Percentiles rank a stretch among this genome's conserved stretches.
Evolutionary conservation across 1,140 invertebrate species (phyloP).

Genomic region (Reticulitermes speratus): DNA sequence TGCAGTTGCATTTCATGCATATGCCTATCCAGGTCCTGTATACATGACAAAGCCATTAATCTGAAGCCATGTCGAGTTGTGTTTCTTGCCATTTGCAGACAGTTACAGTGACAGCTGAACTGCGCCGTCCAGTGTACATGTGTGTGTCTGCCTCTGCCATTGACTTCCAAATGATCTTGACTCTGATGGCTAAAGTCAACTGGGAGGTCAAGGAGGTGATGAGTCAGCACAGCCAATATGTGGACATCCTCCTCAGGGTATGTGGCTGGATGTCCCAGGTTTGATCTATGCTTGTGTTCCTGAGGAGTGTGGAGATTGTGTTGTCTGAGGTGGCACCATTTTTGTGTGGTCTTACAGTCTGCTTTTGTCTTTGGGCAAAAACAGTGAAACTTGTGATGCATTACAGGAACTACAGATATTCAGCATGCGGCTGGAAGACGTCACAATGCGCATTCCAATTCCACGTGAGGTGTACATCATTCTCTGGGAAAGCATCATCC

Average conservation of each 20-base stretch:
- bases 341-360: too few relatives aligned
- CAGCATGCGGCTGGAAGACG: conserved; percentile 69
- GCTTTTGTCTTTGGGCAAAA: too few relatives aligned
- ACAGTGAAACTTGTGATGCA: too few relatives aligned
- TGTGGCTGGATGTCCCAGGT: conserved; percentile 35
- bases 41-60: too few relatives aligned
- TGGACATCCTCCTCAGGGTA: conserved; percentile 68
- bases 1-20: too few relatives aligned
- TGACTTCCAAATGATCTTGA: conserved; percentile 75
- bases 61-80: background rate
- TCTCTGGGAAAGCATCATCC: conserved; percentile 85
- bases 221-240: conserved; percentile 91
- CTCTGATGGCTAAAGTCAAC: conserved; percentile 86
- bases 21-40: too few relatives aligned
- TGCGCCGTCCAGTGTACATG: conserved; percentile 83
- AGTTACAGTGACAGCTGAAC: conserved; percentile 65
- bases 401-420: conserved; percentile 77
- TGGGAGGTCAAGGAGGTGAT: conserved; percentile 97
- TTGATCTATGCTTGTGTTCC: too few relatives aligned
- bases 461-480: conserved; percentile 65
- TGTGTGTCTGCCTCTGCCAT: conserved; percentile 75
- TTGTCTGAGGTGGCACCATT: too few relatives aligned
- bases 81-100: conserved; percentile 58
- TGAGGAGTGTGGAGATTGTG: too few relatives aligned
- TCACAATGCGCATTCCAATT: conserved; percentile 65